phyloP scores from a whole-genome alignment of 2,113 vertebrate genomes.

The Euleptes europaea region DNA sequence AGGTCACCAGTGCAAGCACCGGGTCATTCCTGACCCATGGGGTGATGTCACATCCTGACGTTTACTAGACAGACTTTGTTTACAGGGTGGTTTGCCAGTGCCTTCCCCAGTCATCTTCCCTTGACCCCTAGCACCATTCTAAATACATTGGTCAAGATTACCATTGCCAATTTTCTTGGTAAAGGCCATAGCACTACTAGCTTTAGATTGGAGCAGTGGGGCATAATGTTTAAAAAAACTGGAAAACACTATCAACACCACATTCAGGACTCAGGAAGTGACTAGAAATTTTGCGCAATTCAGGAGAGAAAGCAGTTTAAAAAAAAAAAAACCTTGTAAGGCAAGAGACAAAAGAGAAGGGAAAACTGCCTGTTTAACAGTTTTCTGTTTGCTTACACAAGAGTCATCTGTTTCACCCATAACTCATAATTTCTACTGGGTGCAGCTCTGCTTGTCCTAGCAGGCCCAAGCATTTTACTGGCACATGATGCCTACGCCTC shows the following conservation, averaged over 20 bases:
- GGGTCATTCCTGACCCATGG: no score
- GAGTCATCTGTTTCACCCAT: not conserved
- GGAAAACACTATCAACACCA: not conserved
- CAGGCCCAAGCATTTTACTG: not conserved
- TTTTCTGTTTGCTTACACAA: not conserved
- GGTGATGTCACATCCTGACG: no score
- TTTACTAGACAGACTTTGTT: no score
- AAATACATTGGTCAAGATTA: not conserved
- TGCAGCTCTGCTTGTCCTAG: not conserved
- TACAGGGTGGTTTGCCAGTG: no score
- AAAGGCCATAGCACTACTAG: not conserved
- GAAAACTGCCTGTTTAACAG: not conserved
- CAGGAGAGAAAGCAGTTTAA: not conserved
- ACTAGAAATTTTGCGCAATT: not conserved
- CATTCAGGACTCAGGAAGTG: not conserved
- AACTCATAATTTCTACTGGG: not conserved
- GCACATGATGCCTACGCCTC: not conserved
- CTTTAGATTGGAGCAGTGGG: accelerated
- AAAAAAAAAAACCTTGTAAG: not conserved
- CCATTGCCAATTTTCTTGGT: not conserved
- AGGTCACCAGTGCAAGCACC: no score
- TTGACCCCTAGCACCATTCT: no score
- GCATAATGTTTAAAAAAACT: not conserved
- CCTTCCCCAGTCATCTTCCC: no score
- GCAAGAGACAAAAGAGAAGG: not conserved